These are phyloP conservation scores for Oeneis ivallda DNA, from an alignment of 2,888 invertebrate species.

Conservation along the genomic window DNA sequence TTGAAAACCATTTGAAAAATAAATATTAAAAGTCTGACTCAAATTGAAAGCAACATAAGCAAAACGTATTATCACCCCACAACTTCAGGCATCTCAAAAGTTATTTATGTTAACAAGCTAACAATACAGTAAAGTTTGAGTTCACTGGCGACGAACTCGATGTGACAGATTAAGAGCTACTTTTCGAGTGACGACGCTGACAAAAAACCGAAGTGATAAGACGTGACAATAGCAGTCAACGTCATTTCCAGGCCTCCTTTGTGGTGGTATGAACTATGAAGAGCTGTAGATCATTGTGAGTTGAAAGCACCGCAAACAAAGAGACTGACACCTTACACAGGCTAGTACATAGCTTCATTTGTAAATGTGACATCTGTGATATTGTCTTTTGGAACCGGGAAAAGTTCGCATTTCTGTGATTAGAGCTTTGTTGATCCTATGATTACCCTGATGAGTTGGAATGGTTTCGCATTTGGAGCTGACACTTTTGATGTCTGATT, in stretches of 20 bases:
- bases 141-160: conserved; percentile 36
- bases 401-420: conserved; percentile 32
- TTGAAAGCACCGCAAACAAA: conserved; percentile 61
- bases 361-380: conserved; percentile 47
- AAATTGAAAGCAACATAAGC: conserved; percentile 11
- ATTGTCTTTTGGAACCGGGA: conserved; percentile 19
- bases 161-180: conserved; percentile 40
- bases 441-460: conserved; percentile 29
- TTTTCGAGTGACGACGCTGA: conserved; percentile 34
- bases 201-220: conserved; percentile 37
- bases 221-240: conserved; percentile 39
- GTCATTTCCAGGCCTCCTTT: conserved; percentile 36
- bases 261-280: conserved; percentile 56
- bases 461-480: conserved; percentile 11
- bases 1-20: neutral
- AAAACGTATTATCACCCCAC: conserved; percentile 10
- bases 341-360: conserved; percentile 32
- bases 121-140: conserved; percentile 34
- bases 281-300: conserved; percentile 52
- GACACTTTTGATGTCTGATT: neutral
- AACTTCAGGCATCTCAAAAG: conserved; percentile 17
- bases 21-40: neutral
- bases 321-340: conserved; percentile 47
- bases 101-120: conserved; percentile 31
- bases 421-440: conserved; percentile 30